Evolutionary conservation across 2,888 invertebrate species (phyloP).

Genomic region (Allophyes oxyacanthae): DNA sequence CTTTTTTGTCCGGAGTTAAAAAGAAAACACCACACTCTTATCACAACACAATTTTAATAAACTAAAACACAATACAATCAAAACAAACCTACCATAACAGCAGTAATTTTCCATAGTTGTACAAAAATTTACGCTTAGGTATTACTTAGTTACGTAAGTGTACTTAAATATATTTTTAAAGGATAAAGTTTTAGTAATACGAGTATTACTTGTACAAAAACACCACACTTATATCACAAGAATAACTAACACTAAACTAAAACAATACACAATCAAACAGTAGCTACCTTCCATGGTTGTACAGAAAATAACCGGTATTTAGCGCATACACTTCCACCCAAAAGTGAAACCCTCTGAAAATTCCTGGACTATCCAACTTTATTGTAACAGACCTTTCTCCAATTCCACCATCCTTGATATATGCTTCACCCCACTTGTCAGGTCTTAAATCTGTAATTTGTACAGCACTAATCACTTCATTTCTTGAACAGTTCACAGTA

Average conservation of each 20-base stretch:
- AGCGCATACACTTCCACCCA: slow-evolving; percentile 78
- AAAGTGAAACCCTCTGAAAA: slow-evolving; percentile 78
- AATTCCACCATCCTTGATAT: slow-evolving; percentile 75
- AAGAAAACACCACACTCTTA: too few species aligned
- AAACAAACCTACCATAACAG: too few species aligned
- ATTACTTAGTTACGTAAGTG: too few species aligned
- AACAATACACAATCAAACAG: slow-evolving; percentile 23
- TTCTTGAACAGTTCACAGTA: slow-evolving; percentile 71
- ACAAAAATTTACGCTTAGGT: too few species aligned
- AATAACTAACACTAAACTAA: slow-evolving; percentile 40
- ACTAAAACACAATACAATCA: too few species aligned
- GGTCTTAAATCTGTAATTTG: slow-evolving; percentile 72
- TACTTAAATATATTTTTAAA: too few species aligned
- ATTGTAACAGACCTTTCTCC: slow-evolving; percentile 74
- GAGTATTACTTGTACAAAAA: not conserved
- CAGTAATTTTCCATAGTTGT: too few species aligned
- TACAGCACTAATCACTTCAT: slow-evolving; percentile 77
- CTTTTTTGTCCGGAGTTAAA: too few species aligned
- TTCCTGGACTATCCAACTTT: slow-evolving; percentile 74
- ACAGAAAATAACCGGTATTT: slow-evolving; percentile 65
- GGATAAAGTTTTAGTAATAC: too few species aligned
- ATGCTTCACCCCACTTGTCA: slow-evolving; percentile 76
- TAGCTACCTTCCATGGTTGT: slow-evolving; percentile 64
- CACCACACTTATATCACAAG: not conserved
- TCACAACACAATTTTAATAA: too few species aligned